Percentiles rank a stretch among this genome's conserved stretches.
Evolutionary conservation across 2,888 invertebrate genomes (phyloP).

Genomic region (Leucophenga montana): DNA sequence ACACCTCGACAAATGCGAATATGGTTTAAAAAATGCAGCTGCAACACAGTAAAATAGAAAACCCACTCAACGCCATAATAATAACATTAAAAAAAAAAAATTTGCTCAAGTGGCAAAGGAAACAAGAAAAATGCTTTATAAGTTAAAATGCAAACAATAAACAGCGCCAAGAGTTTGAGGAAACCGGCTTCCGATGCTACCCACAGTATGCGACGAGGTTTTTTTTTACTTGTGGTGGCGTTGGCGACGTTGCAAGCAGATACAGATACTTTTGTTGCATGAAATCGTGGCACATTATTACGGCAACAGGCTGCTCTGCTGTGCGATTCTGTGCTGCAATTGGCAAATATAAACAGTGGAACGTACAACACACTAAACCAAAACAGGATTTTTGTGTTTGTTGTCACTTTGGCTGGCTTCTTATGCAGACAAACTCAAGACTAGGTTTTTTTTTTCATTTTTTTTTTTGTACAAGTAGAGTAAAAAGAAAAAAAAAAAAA

Average conservation of each 20-base stretch:
- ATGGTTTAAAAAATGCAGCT: constrained; percentile 4
- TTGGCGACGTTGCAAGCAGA: too few relatives aligned
- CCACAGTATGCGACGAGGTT: not conserved
- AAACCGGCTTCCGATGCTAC: constrained; percentile 17
- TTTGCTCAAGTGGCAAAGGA: not conserved
- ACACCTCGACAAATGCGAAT: not conserved
- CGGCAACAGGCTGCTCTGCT: constrained; percentile 18
- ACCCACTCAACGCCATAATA: not conserved
- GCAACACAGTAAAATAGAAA: not conserved
- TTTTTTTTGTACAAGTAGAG: too few relatives aligned
- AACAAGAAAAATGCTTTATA: not conserved
- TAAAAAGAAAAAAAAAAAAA: too few relatives aligned
- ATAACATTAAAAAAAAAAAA: not conserved
- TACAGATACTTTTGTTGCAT: constrained; percentile 1
- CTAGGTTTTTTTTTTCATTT: too few relatives aligned
- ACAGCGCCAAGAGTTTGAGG: not conserved
- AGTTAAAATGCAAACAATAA: constrained; percentile 7
- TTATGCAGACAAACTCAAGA: too few relatives aligned
- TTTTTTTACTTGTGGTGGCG: not conserved
- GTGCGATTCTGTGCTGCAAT: not conserved
- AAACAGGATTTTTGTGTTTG: not conserved
- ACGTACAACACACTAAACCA: too few relatives aligned
- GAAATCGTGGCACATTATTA: not conserved
- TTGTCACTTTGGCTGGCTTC: too few relatives aligned
- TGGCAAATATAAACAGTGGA: not conserved